Conservation (phyloP, 1,140 invertebrate genomes). For the Microplitis demolitor region DNA sequence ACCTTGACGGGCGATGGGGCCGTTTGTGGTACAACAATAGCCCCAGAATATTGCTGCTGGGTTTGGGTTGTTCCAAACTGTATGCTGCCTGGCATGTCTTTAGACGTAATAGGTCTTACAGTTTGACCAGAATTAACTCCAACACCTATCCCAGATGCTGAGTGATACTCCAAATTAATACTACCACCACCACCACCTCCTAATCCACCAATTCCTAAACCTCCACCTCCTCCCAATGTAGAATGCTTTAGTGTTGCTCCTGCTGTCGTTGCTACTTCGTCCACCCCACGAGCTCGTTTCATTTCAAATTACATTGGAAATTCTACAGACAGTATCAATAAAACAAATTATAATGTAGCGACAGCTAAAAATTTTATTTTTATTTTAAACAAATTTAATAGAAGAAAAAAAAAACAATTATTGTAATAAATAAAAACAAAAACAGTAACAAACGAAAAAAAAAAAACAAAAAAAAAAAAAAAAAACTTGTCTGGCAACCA, state of each 20-base stretch:
- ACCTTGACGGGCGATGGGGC: slow-evolving; percentile 56
- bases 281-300: slow-evolving; percentile 68
- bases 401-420: slow-evolving; percentile 2
- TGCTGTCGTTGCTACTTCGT: slow-evolving; percentile 64
- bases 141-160: slow-evolving; percentile 51
- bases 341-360: background rate
- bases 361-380: background rate
- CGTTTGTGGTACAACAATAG: slow-evolving; percentile 57
- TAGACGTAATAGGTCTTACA: slow-evolving; percentile 54
- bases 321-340: slow-evolving; percentile 45
- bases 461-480: background rate
- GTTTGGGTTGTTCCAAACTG: slow-evolving; percentile 56
- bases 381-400: background rate
- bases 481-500: background rate
- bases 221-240: slow-evolving; percentile 49
- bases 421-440: background rate
- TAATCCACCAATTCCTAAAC: slow-evolving; percentile 38
- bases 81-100: slow-evolving; percentile 60
- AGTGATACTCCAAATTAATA: slow-evolving; percentile 49
- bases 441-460: background rate
- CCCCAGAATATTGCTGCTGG: slow-evolving; percentile 58
- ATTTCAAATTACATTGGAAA: slow-evolving; percentile 69
- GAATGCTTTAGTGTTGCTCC: slow-evolving; percentile 58
- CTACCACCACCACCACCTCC: slow-evolving; percentile 39
- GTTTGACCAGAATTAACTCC: slow-evolving; percentile 54